Evolutionary conservation across 1,140 invertebrate species (phyloP), one percentile per base, ranked within the genome.

Genomic region (Habropoda laboriosa): DNA sequence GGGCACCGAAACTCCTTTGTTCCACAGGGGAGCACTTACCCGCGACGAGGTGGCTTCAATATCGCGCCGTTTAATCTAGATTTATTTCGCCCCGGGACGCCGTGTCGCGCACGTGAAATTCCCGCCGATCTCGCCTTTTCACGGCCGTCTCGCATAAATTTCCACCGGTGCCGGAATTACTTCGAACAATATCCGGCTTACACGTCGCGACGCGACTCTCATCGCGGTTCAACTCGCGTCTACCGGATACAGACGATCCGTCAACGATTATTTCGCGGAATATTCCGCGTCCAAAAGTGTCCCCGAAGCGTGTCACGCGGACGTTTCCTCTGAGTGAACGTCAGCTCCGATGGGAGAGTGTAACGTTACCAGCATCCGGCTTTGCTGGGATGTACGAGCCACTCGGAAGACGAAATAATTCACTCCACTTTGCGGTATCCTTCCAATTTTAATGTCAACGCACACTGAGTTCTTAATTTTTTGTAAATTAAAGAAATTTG

Each of bases 1-100:
- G 21, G 13, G n/a, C 30, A 21, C 18, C 27, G 27, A 57, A 57
- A 71, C n/a, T 21, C 7, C 30, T 73, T 35, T 27, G 27, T 72
- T n/a, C 27, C 35, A 10, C 32, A 27, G 12, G 42, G 42, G 18
- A 27, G 24, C 38, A 64, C 35, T 42, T 32, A 30, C 35, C 24
- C 47, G n/a, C 47, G 32, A 16, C 24, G 24, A 24, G 51, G 32
- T 30, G 42, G 24, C 18, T 24, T 21, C 30, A 27, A 71, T 49
- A 71, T 78, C 42, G 40, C 40, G 12, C 40, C 53, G 30, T 57
- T 66, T 68, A 77, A 68, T 77, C 42, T 67, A 49, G 45, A 67
- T 67, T 67, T 67, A 67, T 49, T 32, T 67, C 21, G 6, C 42
- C 42, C n/a, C 21, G 30, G n/a, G 35, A 35, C 45, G 32, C 45